phyloP scores from a whole-genome alignment of 2,797 vertebrate genomes.

The Microtus obscurus region DNA sequence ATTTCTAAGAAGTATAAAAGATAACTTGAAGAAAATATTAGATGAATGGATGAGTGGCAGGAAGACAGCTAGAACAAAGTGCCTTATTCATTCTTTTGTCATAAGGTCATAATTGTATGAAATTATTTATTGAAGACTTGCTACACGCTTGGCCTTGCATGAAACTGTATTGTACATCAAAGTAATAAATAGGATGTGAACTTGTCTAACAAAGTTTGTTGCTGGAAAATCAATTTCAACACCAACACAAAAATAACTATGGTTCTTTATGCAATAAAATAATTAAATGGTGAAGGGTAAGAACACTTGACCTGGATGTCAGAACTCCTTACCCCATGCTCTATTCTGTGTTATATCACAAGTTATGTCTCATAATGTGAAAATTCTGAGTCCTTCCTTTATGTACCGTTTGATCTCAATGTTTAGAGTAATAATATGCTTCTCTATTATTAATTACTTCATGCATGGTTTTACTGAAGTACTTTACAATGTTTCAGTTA shows the following conservation, averaged over 20 bases:
- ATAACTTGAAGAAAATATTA: not conserved
- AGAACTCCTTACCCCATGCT: not conserved
- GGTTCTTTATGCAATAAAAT: not conserved
- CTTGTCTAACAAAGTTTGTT: not conserved
- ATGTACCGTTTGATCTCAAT: not conserved
- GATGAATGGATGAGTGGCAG: not conserved
- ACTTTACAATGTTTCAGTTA: not conserved
- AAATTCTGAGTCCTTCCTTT: not conserved
- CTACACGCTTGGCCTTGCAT: not conserved
- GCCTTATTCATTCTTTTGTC: not conserved
- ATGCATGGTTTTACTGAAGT: not conserved
- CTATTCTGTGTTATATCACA: not conserved
- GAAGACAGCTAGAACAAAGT: not conserved
- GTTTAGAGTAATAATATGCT: not conserved
- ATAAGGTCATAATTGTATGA: not conserved
- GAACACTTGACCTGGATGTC: not conserved
- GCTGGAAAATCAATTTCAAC: not conserved
- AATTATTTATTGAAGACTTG: conserved; percentile 5
- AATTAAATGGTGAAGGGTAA: not conserved
- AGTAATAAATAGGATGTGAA: not conserved
- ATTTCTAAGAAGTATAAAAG: not conserved
- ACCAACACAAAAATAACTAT: not conserved
- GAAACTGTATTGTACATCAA: not conserved
- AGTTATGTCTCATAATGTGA: not conserved
- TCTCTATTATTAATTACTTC: not conserved